Evolutionary conservation across 2,888 invertebrate species (phyloP), one percentile per base, ranked within the genome.

Genomic region (Entomobrya proxima): DNA sequence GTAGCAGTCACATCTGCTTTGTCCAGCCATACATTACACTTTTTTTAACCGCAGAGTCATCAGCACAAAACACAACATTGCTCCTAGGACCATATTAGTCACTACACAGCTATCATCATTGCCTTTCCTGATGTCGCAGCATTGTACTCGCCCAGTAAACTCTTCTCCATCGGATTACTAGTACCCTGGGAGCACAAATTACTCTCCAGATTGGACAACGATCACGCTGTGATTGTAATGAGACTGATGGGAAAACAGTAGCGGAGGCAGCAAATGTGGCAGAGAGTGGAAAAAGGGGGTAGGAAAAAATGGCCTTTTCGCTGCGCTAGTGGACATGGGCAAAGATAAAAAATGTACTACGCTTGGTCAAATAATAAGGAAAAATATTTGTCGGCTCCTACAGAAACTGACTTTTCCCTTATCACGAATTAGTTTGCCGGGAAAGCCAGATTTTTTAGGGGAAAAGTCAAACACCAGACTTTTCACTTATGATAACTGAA

Each of bases 181-280:
- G 79, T 85, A 35, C 85, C 85, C 85, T 85, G 85, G 85, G 85
- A 85, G 85, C 50, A 85, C 85, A 85, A 85, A 85, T 85, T 85
- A 85, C 85, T 80, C 75, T 74, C 80, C 75, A 76, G 85, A 85
- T 85, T 85, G 85, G 75, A 85, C 85, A 79, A 80, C 67, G 79
- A 85, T 85, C 85, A 85, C 67, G 85, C 85, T 85, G 85, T 80
- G 85, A 85, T 85, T 85, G 85, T 85, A 85, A 85, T 85, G 85
- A 85, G 85, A 85, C 79, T 85, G 85, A 85, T 85, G 85, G 85
- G 85, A 85, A 85, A 75, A 80, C 85, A 80, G 79, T 58, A 85
- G 78, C 58, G 44, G 52, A 44, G 40, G 52, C 13, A 74, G 52
- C 47, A 74, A 74, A 47, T 74, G 50, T 50, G 32, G 44, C 7